A percentile compares a stretch with the other conserved stretches of the same genome.
Evolutionary conservation across 2,113 vertebrate species (phyloP).

Genomic region (Indicator indicator): DNA sequence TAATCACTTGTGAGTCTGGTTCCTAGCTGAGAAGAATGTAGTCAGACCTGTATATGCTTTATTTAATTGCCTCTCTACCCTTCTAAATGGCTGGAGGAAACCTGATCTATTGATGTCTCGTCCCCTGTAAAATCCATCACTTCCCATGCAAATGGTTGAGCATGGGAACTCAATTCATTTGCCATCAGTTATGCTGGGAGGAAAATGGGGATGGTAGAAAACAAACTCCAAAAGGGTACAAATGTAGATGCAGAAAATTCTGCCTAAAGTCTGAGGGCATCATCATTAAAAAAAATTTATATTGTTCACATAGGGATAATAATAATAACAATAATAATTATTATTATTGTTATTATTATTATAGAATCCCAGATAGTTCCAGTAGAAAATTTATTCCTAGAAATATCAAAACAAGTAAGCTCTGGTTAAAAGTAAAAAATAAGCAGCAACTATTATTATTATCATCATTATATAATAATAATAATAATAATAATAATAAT

Average conservation of each 20-base stretch:
- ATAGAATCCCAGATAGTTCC: not conserved
- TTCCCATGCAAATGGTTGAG: conserved; percentile 15
- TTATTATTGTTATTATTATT: no score
- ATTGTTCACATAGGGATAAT: not conserved
- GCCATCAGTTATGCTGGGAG: not conserved
- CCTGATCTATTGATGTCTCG: conserved; percentile 14
- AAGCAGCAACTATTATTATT: not conserved
- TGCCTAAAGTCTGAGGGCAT: not conserved
- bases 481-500: no score
- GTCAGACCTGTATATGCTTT: not conserved
- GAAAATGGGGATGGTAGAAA: not conserved
- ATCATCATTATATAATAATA: no score
- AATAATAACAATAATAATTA: not conserved
- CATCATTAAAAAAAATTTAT: not conserved
- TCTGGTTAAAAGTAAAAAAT: not conserved
- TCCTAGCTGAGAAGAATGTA: not conserved
- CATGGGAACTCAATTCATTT: conserved; percentile 28
- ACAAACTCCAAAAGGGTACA: not conserved
- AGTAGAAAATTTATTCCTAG: not conserved
- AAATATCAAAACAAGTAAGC: not conserved
- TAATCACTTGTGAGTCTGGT: conserved; percentile 5
- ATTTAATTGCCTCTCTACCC: conserved; percentile 45
- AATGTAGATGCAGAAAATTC: not conserved
- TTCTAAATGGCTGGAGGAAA: conserved; percentile 37
- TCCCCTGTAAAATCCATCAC: conserved; percentile 45